A percentile compares a stretch with the other conserved stretches of the same genome.
Conservation (phyloP, 2,888 invertebrate genomes). For the Cacoxenus indagator region DNA sequence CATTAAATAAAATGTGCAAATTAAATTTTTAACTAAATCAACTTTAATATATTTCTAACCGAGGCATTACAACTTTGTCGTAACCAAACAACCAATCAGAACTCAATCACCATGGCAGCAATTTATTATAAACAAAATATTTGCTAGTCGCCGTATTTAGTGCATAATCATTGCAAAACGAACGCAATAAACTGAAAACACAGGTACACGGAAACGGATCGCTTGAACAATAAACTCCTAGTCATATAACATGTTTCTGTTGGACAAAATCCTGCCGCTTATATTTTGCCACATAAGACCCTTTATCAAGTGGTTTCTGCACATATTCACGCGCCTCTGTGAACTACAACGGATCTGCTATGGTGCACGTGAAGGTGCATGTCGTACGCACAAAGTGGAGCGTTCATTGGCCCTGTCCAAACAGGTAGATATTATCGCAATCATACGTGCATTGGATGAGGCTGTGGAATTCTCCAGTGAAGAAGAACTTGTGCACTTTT, state of each 20-base stretch:
- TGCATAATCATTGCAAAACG: not conserved
- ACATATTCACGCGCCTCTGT: conserved; percentile 87
- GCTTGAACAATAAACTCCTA: not conserved
- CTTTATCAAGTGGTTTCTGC: conserved; percentile 91
- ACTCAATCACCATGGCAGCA: conserved; percentile 1
- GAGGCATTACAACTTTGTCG: no score
- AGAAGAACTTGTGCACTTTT: conserved; percentile 67
- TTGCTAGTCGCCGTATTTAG: not conserved
- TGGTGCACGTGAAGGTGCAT: conserved; percentile 77
- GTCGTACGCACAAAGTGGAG: conserved; percentile 82
- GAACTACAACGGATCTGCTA: conserved; percentile 95
- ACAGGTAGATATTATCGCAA: conserved; percentile 77
- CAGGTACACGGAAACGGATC: no score
- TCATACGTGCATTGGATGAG: conserved; percentile 77
- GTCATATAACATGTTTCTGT: conserved; percentile 45
- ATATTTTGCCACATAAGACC: conserved; percentile 82
- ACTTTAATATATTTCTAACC: no score
- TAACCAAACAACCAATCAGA: not conserved
- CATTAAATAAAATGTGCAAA: no score
- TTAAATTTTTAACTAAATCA: no score
- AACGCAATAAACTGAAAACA: not conserved
- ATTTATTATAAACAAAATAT: not conserved
- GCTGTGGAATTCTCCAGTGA: conserved; percentile 67
- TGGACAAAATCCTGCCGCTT: conserved; percentile 63
- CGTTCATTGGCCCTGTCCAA: conserved; percentile 80